Evolutionary conservation across 2,888 invertebrate species (phyloP).

Genomic region (Hydropsyche betteni): DNA sequence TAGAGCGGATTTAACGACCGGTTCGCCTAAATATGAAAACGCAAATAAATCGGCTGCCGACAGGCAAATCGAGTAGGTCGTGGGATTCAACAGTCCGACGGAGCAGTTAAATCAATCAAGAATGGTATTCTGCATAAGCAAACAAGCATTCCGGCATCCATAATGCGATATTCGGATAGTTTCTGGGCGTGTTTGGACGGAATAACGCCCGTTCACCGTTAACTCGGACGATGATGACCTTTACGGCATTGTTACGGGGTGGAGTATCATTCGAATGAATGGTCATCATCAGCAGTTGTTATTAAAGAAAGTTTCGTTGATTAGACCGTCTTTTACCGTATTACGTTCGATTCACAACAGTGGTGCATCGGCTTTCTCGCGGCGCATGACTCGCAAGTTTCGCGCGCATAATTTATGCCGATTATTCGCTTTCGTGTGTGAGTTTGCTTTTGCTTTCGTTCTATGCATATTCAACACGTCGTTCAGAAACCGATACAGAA

Average conservation of each 20-base stretch:
- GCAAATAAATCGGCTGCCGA: constrained; percentile 45
- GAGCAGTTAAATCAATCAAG: constrained; percentile 42
- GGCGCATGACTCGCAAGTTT: not conserved
- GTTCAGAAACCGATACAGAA: constrained; percentile 14
- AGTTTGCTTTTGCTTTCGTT: constrained; percentile 27
- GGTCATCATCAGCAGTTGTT: not conserved
- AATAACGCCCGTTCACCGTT: too few species aligned
- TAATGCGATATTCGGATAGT: constrained; percentile 12
- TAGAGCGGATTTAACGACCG: not conserved
- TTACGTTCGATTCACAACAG: too few species aligned
- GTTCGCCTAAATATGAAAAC: constrained; percentile 39
- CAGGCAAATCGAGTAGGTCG: constrained; percentile 44
- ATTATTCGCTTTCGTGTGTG: not conserved
- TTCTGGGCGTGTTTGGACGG: too few species aligned
- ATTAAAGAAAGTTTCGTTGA: too few species aligned
- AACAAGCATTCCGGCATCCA: constrained; percentile 37
- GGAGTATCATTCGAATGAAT: not conserved
- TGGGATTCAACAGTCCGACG: constrained; percentile 31
- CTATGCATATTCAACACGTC: not conserved
- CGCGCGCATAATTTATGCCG: not conserved
- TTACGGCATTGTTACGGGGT: too few species aligned
- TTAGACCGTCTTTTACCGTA: too few species aligned
- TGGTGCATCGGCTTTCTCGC: too few species aligned
- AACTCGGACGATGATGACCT: too few species aligned
- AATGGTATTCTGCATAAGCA: constrained; percentile 34